Conservation (phyloP, 2,797 vertebrate species). For the Girardinus metallicus region DNA sequence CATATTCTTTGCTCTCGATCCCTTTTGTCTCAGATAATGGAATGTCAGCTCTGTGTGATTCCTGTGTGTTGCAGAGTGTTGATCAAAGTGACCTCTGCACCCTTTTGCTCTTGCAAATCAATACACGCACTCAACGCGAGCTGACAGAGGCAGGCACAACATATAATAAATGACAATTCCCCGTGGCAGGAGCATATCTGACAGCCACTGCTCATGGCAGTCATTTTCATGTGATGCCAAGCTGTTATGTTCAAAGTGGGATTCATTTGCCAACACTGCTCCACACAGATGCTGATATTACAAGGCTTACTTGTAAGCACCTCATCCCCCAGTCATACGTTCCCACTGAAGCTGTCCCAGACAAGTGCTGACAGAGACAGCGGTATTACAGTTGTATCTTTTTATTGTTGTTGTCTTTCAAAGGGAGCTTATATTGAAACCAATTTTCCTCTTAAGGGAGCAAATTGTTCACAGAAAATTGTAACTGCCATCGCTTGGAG, state of each 20-base stretch:
- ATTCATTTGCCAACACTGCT: slow-evolving; percentile 87
- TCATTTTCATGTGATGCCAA: slow-evolving; percentile 87
- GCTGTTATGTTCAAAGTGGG: slow-evolving; percentile 88
- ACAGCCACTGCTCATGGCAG: slow-evolving; percentile 87
- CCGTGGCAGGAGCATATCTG: slow-evolving; percentile 85
- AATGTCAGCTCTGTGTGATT: slow-evolving; percentile 88
- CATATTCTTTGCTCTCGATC: slow-evolving; percentile 88
- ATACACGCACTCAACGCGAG: slow-evolving; percentile 83
- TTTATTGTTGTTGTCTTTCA: slow-evolving; percentile 87
- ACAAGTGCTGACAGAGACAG: slow-evolving; percentile 81
- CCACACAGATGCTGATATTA: slow-evolving; percentile 89
- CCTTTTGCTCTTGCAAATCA: slow-evolving; percentile 88
- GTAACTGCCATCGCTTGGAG: slow-evolving; percentile 81
- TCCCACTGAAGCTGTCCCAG: slow-evolving; percentile 75
- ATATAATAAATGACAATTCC: slow-evolving; percentile 93
- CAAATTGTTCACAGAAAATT: slow-evolving; percentile 86
- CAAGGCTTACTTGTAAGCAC: slow-evolving; percentile 87
- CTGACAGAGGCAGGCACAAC: slow-evolving; percentile 88
- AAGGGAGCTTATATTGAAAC: slow-evolving; percentile 86
- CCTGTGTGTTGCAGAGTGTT: slow-evolving; percentile 83
- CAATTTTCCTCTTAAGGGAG: slow-evolving; percentile 88
- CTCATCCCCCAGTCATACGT: slow-evolving; percentile 84
- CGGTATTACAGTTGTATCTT: slow-evolving; percentile 86
- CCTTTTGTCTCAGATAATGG: slow-evolving; percentile 87
- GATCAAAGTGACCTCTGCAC: slow-evolving; percentile 94